Base-by-base conservation (phyloP, 2,797 vertebrate genomes). In the Crotalus adamanteus region DNA sequence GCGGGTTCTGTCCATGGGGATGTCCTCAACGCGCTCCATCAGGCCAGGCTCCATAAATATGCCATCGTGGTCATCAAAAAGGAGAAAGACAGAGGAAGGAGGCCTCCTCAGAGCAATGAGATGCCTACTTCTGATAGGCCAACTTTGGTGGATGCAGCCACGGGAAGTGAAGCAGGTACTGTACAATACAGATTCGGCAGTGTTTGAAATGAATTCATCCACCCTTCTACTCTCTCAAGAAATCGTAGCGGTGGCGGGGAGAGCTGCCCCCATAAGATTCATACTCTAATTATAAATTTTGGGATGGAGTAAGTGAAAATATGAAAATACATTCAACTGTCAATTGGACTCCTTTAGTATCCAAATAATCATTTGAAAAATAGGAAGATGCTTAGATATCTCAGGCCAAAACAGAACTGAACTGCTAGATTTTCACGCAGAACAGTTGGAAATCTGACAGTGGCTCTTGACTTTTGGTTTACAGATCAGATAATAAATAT, bases 21-120 rank as follows among this genome's bases (percentile, higher is more conserved):
- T 57, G 98, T 98, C 4, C 96, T 98, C 60, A 98, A 98, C 47
- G 97, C 97, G 90, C 98, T 99, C 47, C 99, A 99, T 96, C 98
- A 98, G 22, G 98, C 99, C n/a, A 98, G 98, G 92, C 96, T 98
- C 9, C 97, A 98, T 96, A 97, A 69, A 93, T 98, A 98, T 0
- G 98, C 97, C 0, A 94, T 99, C 57, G 25, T 99, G 0, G 97
- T 99, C 93, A 97, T 99, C 93, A 97, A 97, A 93, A 99, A 98
- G 96, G 97, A 97, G 61, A 97, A 94, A 13, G 96, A 96, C 47
- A 95, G 93, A 93, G 96, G 97, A 92, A 96, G 86, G 69, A 85
- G n/a, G 51, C 96, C 96, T 37, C 96, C 96, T 47, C 95, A 95
- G 89, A 94, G 94, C 94, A 96, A 94, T 28, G 97, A 98, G 93